Evolutionary conservation across 1,140 invertebrate genomes (phyloP).

Genomic region (Ectropis grisescens): DNA sequence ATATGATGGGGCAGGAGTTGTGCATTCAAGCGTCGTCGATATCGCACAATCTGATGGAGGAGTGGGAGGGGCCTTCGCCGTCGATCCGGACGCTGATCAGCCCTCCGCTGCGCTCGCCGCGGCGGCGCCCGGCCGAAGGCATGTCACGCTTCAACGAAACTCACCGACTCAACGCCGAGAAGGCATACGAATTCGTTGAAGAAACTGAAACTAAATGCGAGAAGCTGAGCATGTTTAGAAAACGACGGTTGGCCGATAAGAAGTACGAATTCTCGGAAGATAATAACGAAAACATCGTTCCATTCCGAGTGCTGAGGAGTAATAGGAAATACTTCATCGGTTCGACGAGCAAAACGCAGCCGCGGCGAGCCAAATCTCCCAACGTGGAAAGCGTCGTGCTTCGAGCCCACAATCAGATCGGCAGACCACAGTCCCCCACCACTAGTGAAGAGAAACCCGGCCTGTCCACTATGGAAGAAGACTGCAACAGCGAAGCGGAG

Average conservation of each 20-base stretch:
- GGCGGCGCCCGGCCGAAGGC: slow-evolving; percentile 59
- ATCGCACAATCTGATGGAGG: slow-evolving; percentile 60
- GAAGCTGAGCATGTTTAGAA: slow-evolving; percentile 85
- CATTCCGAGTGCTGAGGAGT: slow-evolving; percentile 74
- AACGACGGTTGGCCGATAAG: slow-evolving; percentile 87
- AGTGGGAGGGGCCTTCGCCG: slow-evolving; percentile 65
- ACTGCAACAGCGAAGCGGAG: slow-evolving; percentile 56
- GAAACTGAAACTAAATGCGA: slow-evolving; percentile 84
- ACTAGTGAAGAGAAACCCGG: slow-evolving; percentile 35
- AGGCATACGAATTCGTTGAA: slow-evolving; percentile 88
- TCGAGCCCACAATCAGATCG: slow-evolving; percentile 61
- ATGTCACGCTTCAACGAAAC: slow-evolving; percentile 69
- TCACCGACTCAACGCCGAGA: slow-evolving; percentile 76
- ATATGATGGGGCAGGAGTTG: slow-evolving; percentile 63
- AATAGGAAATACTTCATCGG: slow-evolving; percentile 68
- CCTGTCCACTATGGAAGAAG: slow-evolving; percentile 32
- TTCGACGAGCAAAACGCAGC: slow-evolving; percentile 34
- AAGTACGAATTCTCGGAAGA: slow-evolving; percentile 93
- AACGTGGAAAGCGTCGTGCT: slow-evolving; percentile 53
- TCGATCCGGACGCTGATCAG: slow-evolving; percentile 64
- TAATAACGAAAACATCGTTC: slow-evolving; percentile 87
- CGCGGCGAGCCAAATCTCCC: slow-evolving; percentile 54
- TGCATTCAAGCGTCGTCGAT: slow-evolving; percentile 65
- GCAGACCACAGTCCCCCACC: slow-evolving; percentile 40
- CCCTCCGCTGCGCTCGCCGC: slow-evolving; percentile 56